Base-by-base conservation (phyloP, 2,888 invertebrate species). In the Polymixis lichenea region DNA sequence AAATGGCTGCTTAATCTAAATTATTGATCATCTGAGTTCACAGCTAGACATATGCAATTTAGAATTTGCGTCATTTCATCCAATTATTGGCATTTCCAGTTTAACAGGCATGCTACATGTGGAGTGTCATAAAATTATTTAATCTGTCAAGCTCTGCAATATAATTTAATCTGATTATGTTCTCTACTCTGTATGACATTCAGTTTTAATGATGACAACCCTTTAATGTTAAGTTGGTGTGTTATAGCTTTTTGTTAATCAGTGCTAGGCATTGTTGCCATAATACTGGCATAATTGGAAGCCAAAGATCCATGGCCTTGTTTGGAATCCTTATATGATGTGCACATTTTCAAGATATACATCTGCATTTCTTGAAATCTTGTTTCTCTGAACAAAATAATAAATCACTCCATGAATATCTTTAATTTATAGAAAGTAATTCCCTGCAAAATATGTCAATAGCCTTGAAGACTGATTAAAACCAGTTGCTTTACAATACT, bases 381-480 rank as follows among this genome's bases (percentile, higher is more conserved):
- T 46, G 43, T 11, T 46, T 1, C 43, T 46, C 43, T 13, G 43
- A 13, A 53, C 8, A 38, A 32, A 53, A 25, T 28, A 13, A 67
- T 56, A 43, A 38, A 32, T 66, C 1, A 19, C 15, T 53, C 22
- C 19, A 53, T 58, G 15, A 65, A 51, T 68, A 58, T 64, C 55
- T n/a, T 61, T 53, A 69, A 70, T 62, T 66, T 77, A 72, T 67
- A 72, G 86, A 74, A 76, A 86, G 83, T 78, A 72, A 70, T 68
- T 61, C 28, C 65, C 22, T 73, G 60, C 49, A 76, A 62, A 71
- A 71, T 49, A 61, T 70, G 17, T 70, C 46, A 70, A 28, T 51
- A 76, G 62, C 83, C 83, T 84, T 84, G 86, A 79, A 83, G 22
- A 55, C 46, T 62, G 28, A 67, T 51, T 75, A 64, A 72, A 86